Percentiles rank a stretch among this genome's conserved stretches.
phyloP scores from a whole-genome alignment of 2,797 vertebrate genomes.

The Nyctibius grandis region DNA sequence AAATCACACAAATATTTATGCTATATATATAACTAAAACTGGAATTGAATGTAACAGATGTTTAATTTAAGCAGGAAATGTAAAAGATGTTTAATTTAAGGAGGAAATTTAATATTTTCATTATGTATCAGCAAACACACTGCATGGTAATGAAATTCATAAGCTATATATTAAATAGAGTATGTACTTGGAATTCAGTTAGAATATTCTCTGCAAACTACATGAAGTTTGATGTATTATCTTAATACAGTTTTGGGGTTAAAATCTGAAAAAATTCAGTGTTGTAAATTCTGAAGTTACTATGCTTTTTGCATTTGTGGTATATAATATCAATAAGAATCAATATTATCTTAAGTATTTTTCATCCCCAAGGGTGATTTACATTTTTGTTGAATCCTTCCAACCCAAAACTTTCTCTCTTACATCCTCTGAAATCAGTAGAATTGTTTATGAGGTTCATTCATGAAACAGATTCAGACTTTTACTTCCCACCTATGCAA shows the following conservation, averaged over 20 bases:
- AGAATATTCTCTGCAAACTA: background rate
- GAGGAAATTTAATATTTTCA: background rate
- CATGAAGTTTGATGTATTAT: background rate
- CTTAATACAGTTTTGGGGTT: background rate
- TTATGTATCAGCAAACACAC: background rate
- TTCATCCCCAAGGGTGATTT: background rate
- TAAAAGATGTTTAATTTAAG: constrained; percentile 16
- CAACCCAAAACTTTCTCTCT: background rate
- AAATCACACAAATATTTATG: background rate
- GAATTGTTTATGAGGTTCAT: background rate
- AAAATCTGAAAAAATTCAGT: background rate
- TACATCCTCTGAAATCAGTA: background rate
- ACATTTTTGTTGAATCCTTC: background rate
- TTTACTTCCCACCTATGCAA: background rate
- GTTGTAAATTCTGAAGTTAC: background rate
- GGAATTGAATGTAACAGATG: background rate
- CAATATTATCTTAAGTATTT: background rate
- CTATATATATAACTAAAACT: background rate
- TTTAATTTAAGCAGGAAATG: constrained; percentile 19
- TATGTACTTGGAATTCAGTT: background rate
- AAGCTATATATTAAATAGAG: background rate
- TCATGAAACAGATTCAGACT: background rate
- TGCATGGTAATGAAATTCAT: constrained; percentile 6
- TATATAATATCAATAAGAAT: background rate
- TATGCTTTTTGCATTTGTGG: background rate